A percentile compares a stretch with the other conserved stretches of the same genome.
These are phyloP conservation scores for Platyscapa corneri DNA, from an alignment of 1,140 invertebrate species.

Conservation along the genomic window DNA sequence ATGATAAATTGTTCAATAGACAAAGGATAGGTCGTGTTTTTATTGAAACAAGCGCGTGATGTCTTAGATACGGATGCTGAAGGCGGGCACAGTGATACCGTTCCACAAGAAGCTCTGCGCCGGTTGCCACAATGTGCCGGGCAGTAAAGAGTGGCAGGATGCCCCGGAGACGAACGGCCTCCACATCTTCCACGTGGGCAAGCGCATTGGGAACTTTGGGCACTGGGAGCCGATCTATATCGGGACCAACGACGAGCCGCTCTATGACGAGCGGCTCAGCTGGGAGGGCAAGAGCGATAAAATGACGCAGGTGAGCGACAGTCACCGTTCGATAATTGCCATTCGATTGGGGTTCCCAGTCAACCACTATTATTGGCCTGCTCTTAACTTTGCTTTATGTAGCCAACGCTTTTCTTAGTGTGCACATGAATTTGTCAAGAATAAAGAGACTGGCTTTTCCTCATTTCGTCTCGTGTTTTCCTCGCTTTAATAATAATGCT, in stretches of 20 bases:
- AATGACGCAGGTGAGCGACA: constrained; percentile 88
- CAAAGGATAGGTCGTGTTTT: too few relatives aligned
- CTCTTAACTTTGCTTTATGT: too few relatives aligned
- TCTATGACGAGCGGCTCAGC: constrained; percentile 90
- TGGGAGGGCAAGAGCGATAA: constrained; percentile 94
- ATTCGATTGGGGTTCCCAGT: too few relatives aligned
- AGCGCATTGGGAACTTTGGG: constrained; percentile 84
- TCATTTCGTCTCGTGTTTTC: too few relatives aligned
- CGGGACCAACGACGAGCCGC: constrained; percentile 88
- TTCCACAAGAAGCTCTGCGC: constrained; percentile 94
- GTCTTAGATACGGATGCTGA: constrained; percentile 81
- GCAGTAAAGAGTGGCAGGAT: constrained; percentile 87
- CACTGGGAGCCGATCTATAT: constrained; percentile 95
- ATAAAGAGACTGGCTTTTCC: too few relatives aligned
- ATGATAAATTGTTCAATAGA: too few relatives aligned
- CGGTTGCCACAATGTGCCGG: constrained; percentile 91
- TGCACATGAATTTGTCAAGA: too few relatives aligned
- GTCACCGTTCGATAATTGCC: too few relatives aligned
- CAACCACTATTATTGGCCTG: too few relatives aligned
- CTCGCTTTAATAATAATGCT: too few relatives aligned
- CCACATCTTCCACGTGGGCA: constrained; percentile 89
- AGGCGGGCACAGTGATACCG: constrained; percentile 86
- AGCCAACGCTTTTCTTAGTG: too few relatives aligned
- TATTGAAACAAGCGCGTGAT: neutral
- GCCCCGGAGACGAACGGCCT: constrained; percentile 81